Evolutionary conservation across 1,140 invertebrate species (phyloP).

Genomic region (Halesus radiatus): DNA sequence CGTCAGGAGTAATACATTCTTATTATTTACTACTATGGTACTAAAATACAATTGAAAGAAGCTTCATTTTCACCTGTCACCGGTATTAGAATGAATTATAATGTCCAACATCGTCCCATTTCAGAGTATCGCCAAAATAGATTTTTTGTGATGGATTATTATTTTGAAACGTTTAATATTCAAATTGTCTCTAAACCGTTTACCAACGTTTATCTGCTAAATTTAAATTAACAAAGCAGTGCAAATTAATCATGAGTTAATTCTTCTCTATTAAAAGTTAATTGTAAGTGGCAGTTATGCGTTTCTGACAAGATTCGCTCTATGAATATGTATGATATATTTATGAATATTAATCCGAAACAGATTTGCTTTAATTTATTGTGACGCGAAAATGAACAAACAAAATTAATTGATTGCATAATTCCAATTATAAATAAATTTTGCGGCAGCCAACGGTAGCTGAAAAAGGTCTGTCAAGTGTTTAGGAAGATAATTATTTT

Average conservation of each 20-base stretch:
- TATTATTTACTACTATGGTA: too few relatives aligned
- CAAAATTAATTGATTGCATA: constrained; percentile 46
- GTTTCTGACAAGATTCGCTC: constrained; percentile 53
- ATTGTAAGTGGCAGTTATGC: constrained; percentile 53
- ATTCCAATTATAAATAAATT: constrained; percentile 42
- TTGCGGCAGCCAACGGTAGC: constrained; percentile 8
- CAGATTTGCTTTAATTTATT: constrained; percentile 51
- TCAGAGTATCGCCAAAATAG: too few relatives aligned
- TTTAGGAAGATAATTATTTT: neutral
- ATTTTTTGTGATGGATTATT: too few relatives aligned
- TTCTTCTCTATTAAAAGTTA: constrained; percentile 42
- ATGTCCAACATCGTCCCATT: too few relatives aligned
- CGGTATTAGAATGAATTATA: too few relatives aligned
- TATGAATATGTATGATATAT: constrained; percentile 56
- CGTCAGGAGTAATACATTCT: too few relatives aligned
- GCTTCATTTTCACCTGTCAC: too few relatives aligned
- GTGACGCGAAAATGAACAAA: constrained; percentile 46
- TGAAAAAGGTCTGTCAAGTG: constrained; percentile 11
- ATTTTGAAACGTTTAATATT: too few relatives aligned
- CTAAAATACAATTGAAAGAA: too few relatives aligned
- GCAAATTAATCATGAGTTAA: neutral
- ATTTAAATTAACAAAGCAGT: too few relatives aligned
- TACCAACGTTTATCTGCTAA: too few relatives aligned
- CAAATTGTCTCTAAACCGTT: too few relatives aligned
- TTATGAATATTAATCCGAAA: constrained; percentile 56